Evolutionary conservation across 2,888 invertebrate genomes (phyloP), one percentile per base, ranked within the genome.

Genomic region (Lacanobia wlatinum): DNA sequence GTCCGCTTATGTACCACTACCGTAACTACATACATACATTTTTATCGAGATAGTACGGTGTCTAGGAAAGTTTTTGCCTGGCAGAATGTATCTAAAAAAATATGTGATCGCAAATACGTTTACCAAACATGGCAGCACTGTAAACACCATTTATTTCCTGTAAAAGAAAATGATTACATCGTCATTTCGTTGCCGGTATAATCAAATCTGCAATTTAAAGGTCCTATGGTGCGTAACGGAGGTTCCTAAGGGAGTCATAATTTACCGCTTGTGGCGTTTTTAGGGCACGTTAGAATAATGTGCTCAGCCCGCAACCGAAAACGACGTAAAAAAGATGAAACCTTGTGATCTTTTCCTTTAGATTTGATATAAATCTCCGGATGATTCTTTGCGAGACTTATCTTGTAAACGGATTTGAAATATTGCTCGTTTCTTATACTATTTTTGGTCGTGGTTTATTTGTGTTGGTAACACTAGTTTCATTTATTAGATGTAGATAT

Each of bases 241-340:
- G 56, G 60, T 43, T 48, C 73, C 80, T 43, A 52, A 64, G 83
- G 80, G 79, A 63, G 73, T 63, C 8, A 78, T 83, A 83, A 83
- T 73, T 83, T 83, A 80, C 64, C 59, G 60, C 18, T 61, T 43
- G 56, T 73, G 80, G 74, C 80, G 50, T 83, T 83, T 80, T 78
- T 56, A 82, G 79, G 69, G 64, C 73, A 64, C 63, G 60, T 50
- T 65, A 53, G 63, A 80, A 67, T 78, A 83, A 80, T 83, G 70
- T 67, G 63, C 71, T 73, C 67, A 65, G 64, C 52, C 79, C 72
- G 38, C 69, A 76, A 73, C 68, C 74, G 76, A 50, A 76, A 64
- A 59, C 68, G 78, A 77, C 75, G 65, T 34, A 70, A 77, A 81
- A 84, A 83, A 80, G 78, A 83, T 80, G 77, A 73, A 79, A 82